Conservation (phyloP, 2,888 invertebrate species). For the Drosophila parthenogenetica region DNA sequence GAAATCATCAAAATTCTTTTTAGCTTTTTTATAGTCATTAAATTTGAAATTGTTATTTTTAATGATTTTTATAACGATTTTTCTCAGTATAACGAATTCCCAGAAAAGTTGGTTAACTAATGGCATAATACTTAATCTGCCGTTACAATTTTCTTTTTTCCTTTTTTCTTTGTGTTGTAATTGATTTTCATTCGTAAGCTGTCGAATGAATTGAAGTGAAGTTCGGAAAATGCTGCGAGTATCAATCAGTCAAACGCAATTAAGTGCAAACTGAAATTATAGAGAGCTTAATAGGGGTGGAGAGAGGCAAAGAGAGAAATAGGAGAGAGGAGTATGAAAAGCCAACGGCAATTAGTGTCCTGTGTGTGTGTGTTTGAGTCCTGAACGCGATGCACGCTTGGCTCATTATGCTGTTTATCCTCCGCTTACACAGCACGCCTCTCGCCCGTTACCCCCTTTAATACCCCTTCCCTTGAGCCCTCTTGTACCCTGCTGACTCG, state of each 20-base stretch:
- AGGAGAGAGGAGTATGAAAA: background rate
- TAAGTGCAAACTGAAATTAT: conserved; percentile 45
- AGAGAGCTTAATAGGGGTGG: background rate
- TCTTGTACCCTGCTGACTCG: background rate
- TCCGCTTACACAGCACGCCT: conserved; percentile 16
- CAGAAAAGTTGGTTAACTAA: background rate
- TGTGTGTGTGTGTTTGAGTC: conserved; percentile 28
- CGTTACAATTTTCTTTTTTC: background rate
- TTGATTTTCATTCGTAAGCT: conserved; percentile 8
- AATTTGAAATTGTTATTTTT: too few species aligned
- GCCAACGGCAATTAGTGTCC: conserved; percentile 49
- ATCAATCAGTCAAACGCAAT: conserved; percentile 72
- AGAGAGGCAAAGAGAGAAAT: background rate
- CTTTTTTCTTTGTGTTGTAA: background rate
- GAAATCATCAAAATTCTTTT: too few species aligned
- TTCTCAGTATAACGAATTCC: too few species aligned
- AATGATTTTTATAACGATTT: too few species aligned
- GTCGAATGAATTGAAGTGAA: conserved; percentile 11
- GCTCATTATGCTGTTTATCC: conserved; percentile 70
- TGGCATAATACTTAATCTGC: conserved; percentile 3
- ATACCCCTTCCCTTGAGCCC: background rate
- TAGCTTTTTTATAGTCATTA: too few species aligned
- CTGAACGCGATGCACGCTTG: conserved; percentile 38
- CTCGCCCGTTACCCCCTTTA: background rate
- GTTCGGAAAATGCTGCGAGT: conserved; percentile 43